Conservation (phyloP, 1,140 invertebrate species). For the Argopecten irradians region DNA sequence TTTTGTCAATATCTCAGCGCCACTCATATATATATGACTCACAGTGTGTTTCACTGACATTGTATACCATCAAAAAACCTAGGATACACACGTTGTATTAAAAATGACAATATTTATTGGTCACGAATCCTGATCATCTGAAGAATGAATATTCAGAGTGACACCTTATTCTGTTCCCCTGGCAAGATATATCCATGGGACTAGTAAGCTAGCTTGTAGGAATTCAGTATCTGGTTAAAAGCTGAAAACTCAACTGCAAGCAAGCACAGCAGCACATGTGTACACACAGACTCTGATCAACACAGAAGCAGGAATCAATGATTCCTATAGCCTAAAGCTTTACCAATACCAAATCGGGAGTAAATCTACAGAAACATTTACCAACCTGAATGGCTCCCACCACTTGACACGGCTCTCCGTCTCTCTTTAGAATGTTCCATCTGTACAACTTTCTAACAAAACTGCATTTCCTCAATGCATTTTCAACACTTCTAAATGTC, state of each 20-base stretch:
- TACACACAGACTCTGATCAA: neutral
- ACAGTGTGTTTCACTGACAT: no score
- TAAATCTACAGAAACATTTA: neutral
- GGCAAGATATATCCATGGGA: no score
- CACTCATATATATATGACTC: no score
- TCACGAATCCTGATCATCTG: no score
- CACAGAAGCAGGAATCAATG: neutral
- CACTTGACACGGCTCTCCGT: neutral
- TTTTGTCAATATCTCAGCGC: no score
- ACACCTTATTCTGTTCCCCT: no score
- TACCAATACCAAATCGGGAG: neutral
- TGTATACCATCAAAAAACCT: no score
- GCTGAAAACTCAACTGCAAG: neutral
- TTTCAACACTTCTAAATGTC: neutral
- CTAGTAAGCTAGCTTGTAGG: neutral
- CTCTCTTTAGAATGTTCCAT: slow-evolving; percentile 16
- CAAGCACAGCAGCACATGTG: neutral
- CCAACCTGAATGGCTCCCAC: neutral
- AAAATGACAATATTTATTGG: no score
- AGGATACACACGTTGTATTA: no score
- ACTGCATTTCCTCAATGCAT: slow-evolving; percentile 4
- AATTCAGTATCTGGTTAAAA: neutral
- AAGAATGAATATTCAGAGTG: no score
- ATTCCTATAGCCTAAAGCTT: neutral
- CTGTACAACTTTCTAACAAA: neutral